phyloP scores from a whole-genome alignment of 2,113 vertebrate genomes.

The Toxotes chatareus region DNA sequence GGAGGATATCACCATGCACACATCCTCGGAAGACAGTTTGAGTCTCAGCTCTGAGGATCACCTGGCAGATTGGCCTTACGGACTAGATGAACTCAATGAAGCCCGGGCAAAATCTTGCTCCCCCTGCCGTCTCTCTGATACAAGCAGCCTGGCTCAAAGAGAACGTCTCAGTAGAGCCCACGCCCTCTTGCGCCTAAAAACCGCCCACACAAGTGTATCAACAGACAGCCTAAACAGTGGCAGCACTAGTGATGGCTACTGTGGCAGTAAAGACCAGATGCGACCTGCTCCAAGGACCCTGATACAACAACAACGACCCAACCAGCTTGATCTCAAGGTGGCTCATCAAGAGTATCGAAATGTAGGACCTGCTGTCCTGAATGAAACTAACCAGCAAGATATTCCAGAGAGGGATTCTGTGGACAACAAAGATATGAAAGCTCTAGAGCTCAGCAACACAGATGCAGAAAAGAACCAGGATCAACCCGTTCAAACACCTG shows the following conservation, averaged over 20 bases:
- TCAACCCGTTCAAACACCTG: slow-evolving; percentile 75
- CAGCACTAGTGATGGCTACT: slow-evolving; percentile 93
- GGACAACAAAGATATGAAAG: slow-evolving; percentile 72
- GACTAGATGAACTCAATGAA: slow-evolving; percentile 89
- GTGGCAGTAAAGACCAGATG: slow-evolving; percentile 89
- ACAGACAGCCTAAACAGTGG: slow-evolving; percentile 96
- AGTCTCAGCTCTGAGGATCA: slow-evolving; percentile 97
- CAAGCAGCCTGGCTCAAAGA: slow-evolving; percentile 81
- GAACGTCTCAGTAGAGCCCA: slow-evolving; percentile 87
- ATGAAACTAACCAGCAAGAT: slow-evolving; percentile 75
- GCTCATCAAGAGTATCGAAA: slow-evolving; percentile 78
- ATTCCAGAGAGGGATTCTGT: slow-evolving; percentile 83
- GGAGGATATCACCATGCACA: slow-evolving; percentile 96
- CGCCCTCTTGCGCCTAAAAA: slow-evolving; percentile 90
- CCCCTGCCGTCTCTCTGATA: slow-evolving; percentile 88
- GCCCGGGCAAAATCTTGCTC: slow-evolving; percentile 92
- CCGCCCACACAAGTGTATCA: slow-evolving; percentile 89
- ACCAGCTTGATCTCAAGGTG: slow-evolving; percentile 90
- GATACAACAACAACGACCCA: slow-evolving; percentile 89
- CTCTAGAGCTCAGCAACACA: slow-evolving; percentile 65
- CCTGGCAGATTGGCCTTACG: slow-evolving; percentile 91
- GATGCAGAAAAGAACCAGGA: slow-evolving; percentile 83
- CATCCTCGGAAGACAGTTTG: slow-evolving; percentile 96
- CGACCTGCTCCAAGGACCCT: slow-evolving; percentile 80
- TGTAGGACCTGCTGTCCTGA: slow-evolving; percentile 41